These are phyloP conservation scores for Macquaria ambigua DNA, from an alignment of 2,113 vertebrate genomes.

Conservation along the genomic window DNA sequence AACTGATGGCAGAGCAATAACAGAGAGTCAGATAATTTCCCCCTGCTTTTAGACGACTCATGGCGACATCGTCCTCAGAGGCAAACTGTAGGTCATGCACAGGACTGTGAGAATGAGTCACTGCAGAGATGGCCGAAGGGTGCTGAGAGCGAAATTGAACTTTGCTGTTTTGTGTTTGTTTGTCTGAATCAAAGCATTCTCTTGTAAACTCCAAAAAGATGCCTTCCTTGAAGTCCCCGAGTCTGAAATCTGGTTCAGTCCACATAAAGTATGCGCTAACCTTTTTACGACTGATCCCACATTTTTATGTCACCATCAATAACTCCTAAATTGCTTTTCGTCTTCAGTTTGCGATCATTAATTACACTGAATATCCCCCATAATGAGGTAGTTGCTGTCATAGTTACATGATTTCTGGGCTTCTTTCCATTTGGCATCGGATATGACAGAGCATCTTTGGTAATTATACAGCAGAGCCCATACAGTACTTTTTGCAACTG, in stretches of 20 bases:
- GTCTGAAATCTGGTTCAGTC: background rate
- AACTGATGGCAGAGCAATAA: slow-evolving; percentile 56
- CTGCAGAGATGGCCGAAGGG: slow-evolving; percentile 15
- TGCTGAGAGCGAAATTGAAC: slow-evolving; percentile 19
- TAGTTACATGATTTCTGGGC: slow-evolving; percentile 72
- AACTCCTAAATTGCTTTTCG: slow-evolving; percentile 39
- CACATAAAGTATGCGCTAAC: slow-evolving; percentile 1
- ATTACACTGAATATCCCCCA: slow-evolving; percentile 48
- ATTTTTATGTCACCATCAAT: slow-evolving; percentile 46
- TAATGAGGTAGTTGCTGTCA: slow-evolving; percentile 67
- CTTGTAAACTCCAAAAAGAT: slow-evolving; percentile 23
- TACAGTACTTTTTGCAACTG: slow-evolving; percentile 25
- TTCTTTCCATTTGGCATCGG: slow-evolving; percentile 70
- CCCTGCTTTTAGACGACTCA: slow-evolving; percentile 48
- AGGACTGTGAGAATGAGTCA: slow-evolving; percentile 41
- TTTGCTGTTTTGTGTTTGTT: slow-evolving; percentile 47
- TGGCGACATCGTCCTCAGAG: slow-evolving; percentile 33
- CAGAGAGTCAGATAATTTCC: slow-evolving; percentile 52
- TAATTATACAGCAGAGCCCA: slow-evolving; percentile 59
- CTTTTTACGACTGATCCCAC: slow-evolving; percentile 4
- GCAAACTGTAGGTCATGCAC: slow-evolving; percentile 23
- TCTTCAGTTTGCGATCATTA: slow-evolving; percentile 57
- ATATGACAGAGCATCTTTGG: slow-evolving; percentile 51
- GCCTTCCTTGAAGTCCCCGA: background rate
- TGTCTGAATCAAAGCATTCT: slow-evolving; percentile 38